Conservation (phyloP, 2,888 invertebrate species). For the Lumbricus terrestris region DNA sequence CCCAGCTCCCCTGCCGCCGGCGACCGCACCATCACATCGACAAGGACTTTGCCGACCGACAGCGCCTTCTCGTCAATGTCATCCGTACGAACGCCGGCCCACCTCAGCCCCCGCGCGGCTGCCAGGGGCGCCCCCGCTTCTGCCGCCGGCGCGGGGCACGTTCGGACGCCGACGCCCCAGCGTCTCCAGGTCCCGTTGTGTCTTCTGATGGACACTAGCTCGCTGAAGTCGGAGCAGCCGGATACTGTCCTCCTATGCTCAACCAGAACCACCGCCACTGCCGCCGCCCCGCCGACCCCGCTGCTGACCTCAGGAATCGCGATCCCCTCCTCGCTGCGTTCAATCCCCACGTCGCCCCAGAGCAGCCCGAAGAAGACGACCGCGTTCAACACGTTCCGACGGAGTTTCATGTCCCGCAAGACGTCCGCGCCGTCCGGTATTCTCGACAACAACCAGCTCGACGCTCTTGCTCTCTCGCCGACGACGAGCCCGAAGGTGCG, state of each 20-base stretch:
- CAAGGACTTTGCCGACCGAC: conserved; percentile 23
- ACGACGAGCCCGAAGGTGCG: conserved; percentile 45
- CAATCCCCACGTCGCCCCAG: conserved; percentile 43
- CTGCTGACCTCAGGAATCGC: not conserved
- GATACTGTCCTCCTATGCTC: not conserved
- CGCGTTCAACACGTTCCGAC: conserved; percentile 34
- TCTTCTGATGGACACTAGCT: not conserved
- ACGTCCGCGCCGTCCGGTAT: conserved; percentile 32
- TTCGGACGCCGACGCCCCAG: not conserved
- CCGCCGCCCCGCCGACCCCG: not conserved
- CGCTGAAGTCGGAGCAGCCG: not conserved
- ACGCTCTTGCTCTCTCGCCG: conserved; percentile 51
- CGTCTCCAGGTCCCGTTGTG: conserved; percentile 8
- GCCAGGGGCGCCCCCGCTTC: not conserved
- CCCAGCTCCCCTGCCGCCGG: conserved; percentile 10
- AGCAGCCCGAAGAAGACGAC: conserved; percentile 23
- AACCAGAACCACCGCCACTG: not conserved
- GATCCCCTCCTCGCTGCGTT: conserved; percentile 19
- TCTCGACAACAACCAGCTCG: conserved; percentile 39
- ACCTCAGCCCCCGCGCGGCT: not conserved
- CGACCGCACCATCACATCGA: conserved; percentile 17
- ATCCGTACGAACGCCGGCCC: conserved; percentile 22
- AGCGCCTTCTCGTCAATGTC: conserved; percentile 26
- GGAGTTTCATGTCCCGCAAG: conserved; percentile 33
- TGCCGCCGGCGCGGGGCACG: not conserved